Evolutionary conservation across 2,113 vertebrate genomes (phyloP), one percentile per base, ranked within the genome.

Genomic region (Microtus ochrogaster): DNA sequence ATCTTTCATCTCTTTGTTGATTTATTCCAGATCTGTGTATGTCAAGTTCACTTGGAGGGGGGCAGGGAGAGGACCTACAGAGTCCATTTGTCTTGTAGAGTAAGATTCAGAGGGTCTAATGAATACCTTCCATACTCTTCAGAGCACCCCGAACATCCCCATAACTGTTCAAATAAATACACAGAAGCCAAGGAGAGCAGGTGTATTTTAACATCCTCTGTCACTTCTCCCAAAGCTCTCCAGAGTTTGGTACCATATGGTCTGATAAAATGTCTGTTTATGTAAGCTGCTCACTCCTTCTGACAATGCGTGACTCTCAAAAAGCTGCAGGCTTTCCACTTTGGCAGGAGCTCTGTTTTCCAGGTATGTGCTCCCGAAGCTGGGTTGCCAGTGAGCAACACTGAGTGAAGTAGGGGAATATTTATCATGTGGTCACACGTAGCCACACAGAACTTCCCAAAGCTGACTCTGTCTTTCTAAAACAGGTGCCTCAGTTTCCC

Each of bases 11-110:
- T 90, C 47, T 72, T 94, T 83, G 76, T 0, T 91, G 93, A 84
- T 89, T 94, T 96, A 66, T 94, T 78, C 89, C 65, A 95, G 82
- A 95, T 79, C 82, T 81, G 79, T 82, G 86, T 81, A 74, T 82
- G 86, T 90, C 81, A 92, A 96, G 55, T 87, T 95, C 86, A 68
- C 63, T 21, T n/a, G 6, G n/a, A 13, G 44, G 72, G 30, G 63
- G 82, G 26, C 0, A 1, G 26, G 16, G 39, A 83, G 68, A 28
- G 11, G 65, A 66, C 10, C 1, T 13, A 28, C 30, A 83, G 17
- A 82, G 92, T 91, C 36, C 14, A 49, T 63, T 96, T 47, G 26
- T 72, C 94, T 89, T 94, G 73, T 89, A 76, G n/a, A 44, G 4
- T 77, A 82, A 76, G 44, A 90, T 91, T 82, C 84, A 90, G 73